phyloP scores from a whole-genome alignment of 2,797 vertebrate species.

The Melanotaenia maccullochi region DNA sequence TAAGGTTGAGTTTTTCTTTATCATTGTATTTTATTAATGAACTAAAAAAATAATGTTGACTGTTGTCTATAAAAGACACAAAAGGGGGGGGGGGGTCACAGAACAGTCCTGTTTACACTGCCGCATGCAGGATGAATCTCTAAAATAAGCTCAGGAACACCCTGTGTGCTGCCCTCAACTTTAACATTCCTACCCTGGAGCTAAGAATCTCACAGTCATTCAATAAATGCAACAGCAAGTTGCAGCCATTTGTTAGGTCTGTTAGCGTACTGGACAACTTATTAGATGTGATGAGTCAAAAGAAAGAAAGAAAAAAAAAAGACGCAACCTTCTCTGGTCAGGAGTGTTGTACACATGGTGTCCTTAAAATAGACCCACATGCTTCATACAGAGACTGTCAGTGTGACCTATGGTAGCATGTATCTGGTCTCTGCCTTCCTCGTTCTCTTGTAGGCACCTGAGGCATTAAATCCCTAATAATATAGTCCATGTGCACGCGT shows the following conservation, averaged over 20 bases:
- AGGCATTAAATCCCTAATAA: constrained; percentile 19
- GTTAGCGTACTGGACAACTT: constrained; percentile 21
- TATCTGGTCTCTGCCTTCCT: background rate
- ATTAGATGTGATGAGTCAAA: constrained; percentile 37
- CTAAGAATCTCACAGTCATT: constrained; percentile 32
- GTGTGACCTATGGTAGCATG: constrained; percentile 28
- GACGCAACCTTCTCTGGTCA: constrained; percentile 19
- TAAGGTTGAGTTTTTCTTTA: background rate
- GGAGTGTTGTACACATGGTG: constrained; percentile 42
- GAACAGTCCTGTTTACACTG: background rate
- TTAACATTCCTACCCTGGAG: constrained; percentile 22
- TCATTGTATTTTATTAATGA: too few relatives aligned
- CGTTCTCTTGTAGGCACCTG: constrained; percentile 10
- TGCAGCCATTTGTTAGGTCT: constrained; percentile 15
- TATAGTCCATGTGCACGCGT: background rate
- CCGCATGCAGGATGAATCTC: constrained; percentile 3
- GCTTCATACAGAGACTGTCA: constrained; percentile 32
- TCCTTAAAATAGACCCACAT: constrained; percentile 66
- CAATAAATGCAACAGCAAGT: constrained; percentile 10
- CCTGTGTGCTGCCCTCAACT: background rate
- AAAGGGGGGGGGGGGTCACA: background rate
- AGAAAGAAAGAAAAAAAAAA: background rate
- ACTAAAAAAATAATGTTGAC: too few relatives aligned
- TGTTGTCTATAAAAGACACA: too few relatives aligned
- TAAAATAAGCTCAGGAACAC: constrained; percentile 5